Conservation (phyloP, 2,113 vertebrate species). For the Shinisaurus crocodilurus region DNA sequence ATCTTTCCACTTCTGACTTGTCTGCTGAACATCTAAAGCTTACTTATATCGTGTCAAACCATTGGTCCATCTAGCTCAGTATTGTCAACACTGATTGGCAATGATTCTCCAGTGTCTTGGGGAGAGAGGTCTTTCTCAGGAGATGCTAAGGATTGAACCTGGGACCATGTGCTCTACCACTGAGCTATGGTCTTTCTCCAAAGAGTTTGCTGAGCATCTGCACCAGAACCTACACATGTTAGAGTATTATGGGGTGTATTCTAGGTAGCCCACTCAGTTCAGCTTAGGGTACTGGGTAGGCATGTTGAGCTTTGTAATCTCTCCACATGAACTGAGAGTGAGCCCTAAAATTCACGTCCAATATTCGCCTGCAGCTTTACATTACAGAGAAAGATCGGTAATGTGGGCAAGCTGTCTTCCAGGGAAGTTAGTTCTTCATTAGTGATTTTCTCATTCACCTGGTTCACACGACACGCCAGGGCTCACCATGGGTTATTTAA, state of each 20-base stretch:
- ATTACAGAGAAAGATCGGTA: neutral
- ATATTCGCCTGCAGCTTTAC: neutral
- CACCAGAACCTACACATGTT: neutral
- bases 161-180: neutral
- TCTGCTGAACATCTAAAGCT: neutral
- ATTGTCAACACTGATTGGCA: neutral
- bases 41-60: neutral
- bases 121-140: neutral
- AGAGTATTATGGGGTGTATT: neutral
- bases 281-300: neutral
- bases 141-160: neutral
- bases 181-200: neutral
- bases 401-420: neutral
- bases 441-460: too few relatives aligned
- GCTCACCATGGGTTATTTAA: too few relatives aligned
- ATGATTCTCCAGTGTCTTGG: neutral
- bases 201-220: neutral
- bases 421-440: neutral
- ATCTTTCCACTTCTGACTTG: neutral
- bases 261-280: neutral
- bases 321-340: neutral
- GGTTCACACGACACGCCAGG: too few relatives aligned
- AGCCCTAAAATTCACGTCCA: neutral
- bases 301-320: neutral
- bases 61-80: neutral